Conservation (phyloP, 2,113 vertebrate species). For the Prolemur simus region DNA sequence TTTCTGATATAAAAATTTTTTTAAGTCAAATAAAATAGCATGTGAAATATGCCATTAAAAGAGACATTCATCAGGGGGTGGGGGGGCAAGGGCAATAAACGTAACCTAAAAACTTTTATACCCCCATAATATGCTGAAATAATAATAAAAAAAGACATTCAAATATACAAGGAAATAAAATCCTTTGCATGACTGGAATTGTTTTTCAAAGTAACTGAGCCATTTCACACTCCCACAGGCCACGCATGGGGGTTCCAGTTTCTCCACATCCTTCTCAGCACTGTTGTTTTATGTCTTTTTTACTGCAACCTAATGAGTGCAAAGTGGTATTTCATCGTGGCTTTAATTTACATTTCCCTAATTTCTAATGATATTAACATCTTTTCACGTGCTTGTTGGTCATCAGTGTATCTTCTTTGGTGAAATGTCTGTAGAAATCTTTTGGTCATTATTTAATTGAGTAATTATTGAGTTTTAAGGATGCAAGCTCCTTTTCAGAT, state of each 20-base stretch:
- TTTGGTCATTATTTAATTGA: background rate
- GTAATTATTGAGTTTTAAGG: background rate
- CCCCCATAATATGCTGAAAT: too few relatives aligned
- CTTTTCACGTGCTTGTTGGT: background rate
- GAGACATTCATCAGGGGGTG: too few relatives aligned
- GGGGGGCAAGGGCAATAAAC: too few relatives aligned
- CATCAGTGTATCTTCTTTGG: background rate
- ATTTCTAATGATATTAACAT: background rate
- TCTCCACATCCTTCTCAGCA: background rate
- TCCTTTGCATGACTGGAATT: background rate
- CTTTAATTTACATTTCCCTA: background rate
- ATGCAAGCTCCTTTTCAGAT: background rate
- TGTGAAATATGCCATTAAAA: too few relatives aligned
- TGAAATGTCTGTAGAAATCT: background rate
- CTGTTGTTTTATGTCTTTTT: background rate
- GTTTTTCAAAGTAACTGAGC: background rate
- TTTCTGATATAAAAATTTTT: background rate
- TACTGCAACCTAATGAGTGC: background rate
- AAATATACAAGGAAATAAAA: background rate
- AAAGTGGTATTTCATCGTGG: background rate
- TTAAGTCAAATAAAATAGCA: background rate
- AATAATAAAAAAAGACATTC: background rate
- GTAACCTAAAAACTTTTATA: too few relatives aligned
- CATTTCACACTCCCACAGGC: background rate
- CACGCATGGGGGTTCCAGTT: background rate